A percentile compares a stretch with the other conserved stretches of the same genome.
Evolutionary conservation across 2,888 invertebrate genomes (phyloP).

Genomic region (Ophonus ardosiacus): DNA sequence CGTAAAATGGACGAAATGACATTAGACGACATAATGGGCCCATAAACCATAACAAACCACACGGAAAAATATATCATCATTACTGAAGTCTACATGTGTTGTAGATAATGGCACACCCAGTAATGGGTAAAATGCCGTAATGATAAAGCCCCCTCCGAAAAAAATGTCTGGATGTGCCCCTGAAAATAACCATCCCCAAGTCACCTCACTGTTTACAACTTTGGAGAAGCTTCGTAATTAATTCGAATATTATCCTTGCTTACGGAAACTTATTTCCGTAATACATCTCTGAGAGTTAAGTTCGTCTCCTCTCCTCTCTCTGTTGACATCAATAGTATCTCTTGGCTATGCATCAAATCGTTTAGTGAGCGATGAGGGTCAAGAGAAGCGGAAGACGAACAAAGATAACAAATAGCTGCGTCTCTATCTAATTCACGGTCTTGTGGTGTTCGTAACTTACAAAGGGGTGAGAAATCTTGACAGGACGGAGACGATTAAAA

Average conservation of each 20-base stretch:
- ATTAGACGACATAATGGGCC: too few species aligned
- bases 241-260: slow-evolving; percentile 38
- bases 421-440: not conserved
- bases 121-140: too few species aligned
- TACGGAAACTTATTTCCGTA: slow-evolving; percentile 34
- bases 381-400: slow-evolving; percentile 11
- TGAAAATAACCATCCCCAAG: not conserved
- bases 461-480: not conserved
- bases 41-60: too few species aligned
- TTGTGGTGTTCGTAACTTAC: not conserved
- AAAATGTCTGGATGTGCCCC: too few species aligned
- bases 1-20: too few species aligned
- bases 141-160: too few species aligned
- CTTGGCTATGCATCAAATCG: too few species aligned
- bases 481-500: slow-evolving; percentile 33
- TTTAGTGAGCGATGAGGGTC: slow-evolving; percentile 44
- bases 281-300: not conserved
- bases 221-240: slow-evolving; percentile 14
- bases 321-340: too few species aligned
- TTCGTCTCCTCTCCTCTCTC: slow-evolving; percentile 7
- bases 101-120: too few species aligned
- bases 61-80: too few species aligned
- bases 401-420: not conserved
- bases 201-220: slow-evolving; percentile 6
- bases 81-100: too few species aligned